These are phyloP conservation scores for Emydura subglobosa DNA, from an alignment of 2,113 vertebrate genomes.

Conservation along the genomic window DNA sequence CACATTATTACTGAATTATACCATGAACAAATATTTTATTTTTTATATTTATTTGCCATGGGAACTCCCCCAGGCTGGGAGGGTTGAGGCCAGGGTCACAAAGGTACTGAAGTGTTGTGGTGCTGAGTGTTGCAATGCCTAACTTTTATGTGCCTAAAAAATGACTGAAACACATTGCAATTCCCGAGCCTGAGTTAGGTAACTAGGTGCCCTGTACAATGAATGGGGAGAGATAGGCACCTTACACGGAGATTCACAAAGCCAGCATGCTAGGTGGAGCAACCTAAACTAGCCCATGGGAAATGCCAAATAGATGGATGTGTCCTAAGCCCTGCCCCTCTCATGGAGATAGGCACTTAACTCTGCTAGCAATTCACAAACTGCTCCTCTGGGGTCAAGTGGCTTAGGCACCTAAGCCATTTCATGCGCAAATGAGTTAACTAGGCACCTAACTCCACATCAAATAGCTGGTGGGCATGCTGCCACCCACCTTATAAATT, in stretches of 20 bases:
- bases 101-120: not conserved
- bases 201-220: not conserved
- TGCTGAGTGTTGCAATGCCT: not conserved
- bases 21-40: rapidly evolving
- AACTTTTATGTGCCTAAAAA: not conserved
- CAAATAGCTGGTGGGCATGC: not conserved
- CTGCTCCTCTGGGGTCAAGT: not conserved
- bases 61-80: not conserved
- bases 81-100: not conserved
- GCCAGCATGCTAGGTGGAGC: not conserved
- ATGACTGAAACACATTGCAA: not conserved
- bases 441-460: not conserved
- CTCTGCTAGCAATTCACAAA: not conserved
- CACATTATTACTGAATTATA: not conserved
- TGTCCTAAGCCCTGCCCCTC: not conserved
- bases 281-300: not conserved
- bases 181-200: not conserved
- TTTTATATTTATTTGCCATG: not conserved
- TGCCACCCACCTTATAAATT: not conserved
- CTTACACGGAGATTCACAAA: not conserved
- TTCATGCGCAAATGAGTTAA: not conserved
- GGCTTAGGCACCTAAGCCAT: not conserved
- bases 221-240: not conserved
- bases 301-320: not conserved
- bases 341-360: not conserved